A percentile compares a stretch with the other conserved stretches of the same genome.
Evolutionary conservation across 2,113 vertebrate genomes (phyloP).

Genomic region (Myotis lucifugus): DNA sequence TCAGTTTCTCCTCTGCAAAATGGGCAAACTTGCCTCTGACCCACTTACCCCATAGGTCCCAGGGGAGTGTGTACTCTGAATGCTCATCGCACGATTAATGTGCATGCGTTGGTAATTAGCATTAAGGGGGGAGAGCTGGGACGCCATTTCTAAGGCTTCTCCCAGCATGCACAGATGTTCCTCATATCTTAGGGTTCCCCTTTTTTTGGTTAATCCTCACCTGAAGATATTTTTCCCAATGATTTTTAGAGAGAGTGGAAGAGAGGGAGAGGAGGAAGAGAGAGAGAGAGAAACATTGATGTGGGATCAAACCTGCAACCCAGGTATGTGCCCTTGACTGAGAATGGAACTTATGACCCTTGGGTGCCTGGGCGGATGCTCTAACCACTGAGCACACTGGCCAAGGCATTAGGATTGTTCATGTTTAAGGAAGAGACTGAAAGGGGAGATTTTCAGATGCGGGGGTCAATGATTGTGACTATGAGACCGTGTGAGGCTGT

Average conservation of each 20-base stretch:
- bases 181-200: background rate
- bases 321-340: too few relatives aligned
- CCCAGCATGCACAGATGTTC: background rate
- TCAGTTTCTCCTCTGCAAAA: constrained; percentile 57
- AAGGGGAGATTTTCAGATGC: background rate
- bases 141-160: background rate
- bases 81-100: background rate
- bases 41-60: background rate
- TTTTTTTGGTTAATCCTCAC: too few relatives aligned
- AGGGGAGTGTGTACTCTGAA: background rate
- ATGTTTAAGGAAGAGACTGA: background rate
- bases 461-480: background rate
- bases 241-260: too few relatives aligned
- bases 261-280: too few relatives aligned
- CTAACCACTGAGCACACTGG: too few relatives aligned
- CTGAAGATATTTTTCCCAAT: too few relatives aligned
- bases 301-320: too few relatives aligned
- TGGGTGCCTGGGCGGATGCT: too few relatives aligned
- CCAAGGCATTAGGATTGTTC: background rate
- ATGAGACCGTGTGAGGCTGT: rapidly evolving
- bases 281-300: too few relatives aligned
- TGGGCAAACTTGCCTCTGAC: constrained; percentile 31
- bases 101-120: background rate
- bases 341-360: too few relatives aligned
- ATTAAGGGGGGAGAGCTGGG: background rate